Evolutionary conservation across 2,888 invertebrate genomes (phyloP).

Genomic region (Ectemnius cavifrons): DNA sequence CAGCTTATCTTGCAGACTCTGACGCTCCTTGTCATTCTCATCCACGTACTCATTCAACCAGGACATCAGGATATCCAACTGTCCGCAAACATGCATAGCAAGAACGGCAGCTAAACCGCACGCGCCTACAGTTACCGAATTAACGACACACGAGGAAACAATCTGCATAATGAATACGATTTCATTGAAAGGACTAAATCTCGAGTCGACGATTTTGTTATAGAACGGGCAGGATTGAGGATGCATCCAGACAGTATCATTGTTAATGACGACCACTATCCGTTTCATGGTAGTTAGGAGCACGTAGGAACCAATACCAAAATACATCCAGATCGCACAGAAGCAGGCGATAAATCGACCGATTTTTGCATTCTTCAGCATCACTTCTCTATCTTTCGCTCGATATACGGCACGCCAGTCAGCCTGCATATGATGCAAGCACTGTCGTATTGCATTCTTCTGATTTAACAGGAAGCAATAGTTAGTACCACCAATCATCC

Average conservation of each 20-base stretch:
- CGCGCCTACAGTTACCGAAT: slow-evolving; percentile 46
- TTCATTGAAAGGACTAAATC: slow-evolving; percentile 47
- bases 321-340: slow-evolving; percentile 57
- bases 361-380: slow-evolving; percentile 48
- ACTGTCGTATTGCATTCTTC: slow-evolving; percentile 37
- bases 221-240: slow-evolving; percentile 55
- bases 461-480: slow-evolving; percentile 53
- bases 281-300: slow-evolving; percentile 50
- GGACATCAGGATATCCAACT: slow-evolving; percentile 53
- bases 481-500: slow-evolving; percentile 60
- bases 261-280: slow-evolving; percentile 26
- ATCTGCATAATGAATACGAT: slow-evolving; percentile 52
- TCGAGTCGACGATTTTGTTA: slow-evolving; percentile 49
- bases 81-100: slow-evolving; percentile 57
- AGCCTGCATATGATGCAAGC: slow-evolving; percentile 44
- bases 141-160: slow-evolving; percentile 43
- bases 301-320: slow-evolving; percentile 55
- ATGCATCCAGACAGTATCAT: slow-evolving; percentile 45
- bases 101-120: slow-evolving; percentile 55
- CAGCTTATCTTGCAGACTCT: slow-evolving; percentile 19
- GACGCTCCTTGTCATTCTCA: neutral
- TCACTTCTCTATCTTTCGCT: slow-evolving; percentile 44
- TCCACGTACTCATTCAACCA: slow-evolving; percentile 45
- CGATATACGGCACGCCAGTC: slow-evolving; percentile 51
- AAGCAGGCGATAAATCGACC: slow-evolving; percentile 45